Evolutionary conservation across 2,113 vertebrate species (phyloP).

Genomic region (Upupa epops): DNA sequence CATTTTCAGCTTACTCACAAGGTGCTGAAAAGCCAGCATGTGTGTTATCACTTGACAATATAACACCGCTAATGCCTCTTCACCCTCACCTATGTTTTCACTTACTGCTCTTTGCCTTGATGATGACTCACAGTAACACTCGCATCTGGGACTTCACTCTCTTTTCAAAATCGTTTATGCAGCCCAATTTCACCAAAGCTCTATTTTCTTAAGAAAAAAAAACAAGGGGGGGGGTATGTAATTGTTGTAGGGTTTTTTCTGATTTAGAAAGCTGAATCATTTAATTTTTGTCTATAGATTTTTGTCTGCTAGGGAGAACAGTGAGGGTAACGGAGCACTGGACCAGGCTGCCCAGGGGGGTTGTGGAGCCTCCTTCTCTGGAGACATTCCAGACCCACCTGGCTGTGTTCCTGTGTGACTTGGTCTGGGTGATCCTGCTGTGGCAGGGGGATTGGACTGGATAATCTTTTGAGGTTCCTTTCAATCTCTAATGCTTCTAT

Average conservation of each 20-base stretch:
- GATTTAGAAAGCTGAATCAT: background rate
- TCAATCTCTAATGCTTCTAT: too few relatives aligned
- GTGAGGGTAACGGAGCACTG: too few relatives aligned
- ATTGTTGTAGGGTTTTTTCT: background rate
- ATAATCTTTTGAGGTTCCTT: too few relatives aligned
- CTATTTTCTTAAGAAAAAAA: background rate
- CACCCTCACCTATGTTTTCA: background rate
- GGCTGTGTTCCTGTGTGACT: too few relatives aligned
- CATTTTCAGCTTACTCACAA: constrained; percentile 53
- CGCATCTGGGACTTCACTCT: background rate
- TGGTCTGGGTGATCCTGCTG: too few relatives aligned
- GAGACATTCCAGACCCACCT: too few relatives aligned
- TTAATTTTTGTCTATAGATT: background rate
- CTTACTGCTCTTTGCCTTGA: background rate
- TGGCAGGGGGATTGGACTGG: too few relatives aligned
- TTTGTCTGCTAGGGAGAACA: background rate
- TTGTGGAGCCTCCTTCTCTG: too few relatives aligned
- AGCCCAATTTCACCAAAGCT: background rate
- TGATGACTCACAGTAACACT: constrained; percentile 6
- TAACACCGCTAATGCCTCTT: constrained; percentile 22
- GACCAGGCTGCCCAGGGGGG: too few relatives aligned
- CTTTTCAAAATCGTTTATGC: background rate
- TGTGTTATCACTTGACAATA: constrained; percentile 65
- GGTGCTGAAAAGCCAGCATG: constrained; percentile 48
- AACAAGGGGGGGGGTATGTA: accelerated